Percentiles rank a stretch among this genome's conserved stretches.
Evolutionary conservation across 2,888 invertebrate species (phyloP).

Genomic region (Troides aeacus): DNA sequence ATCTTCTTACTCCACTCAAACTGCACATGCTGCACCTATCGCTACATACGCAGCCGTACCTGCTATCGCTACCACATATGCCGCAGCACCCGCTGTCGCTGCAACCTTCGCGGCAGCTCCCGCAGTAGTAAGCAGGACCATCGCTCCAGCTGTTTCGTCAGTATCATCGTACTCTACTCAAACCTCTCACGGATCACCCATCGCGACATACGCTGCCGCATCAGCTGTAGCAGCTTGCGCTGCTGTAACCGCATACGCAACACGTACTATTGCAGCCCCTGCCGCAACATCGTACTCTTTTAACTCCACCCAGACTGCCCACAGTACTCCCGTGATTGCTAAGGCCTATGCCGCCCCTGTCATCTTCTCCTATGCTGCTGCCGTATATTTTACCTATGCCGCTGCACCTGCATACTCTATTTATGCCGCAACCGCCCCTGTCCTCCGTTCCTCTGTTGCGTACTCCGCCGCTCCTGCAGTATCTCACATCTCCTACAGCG

Average conservation of each 20-base stretch:
- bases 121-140: constrained; percentile 43
- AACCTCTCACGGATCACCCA: constrained; percentile 36
- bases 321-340: constrained; percentile 36
- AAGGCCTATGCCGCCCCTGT: constrained; percentile 44
- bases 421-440: constrained; percentile 59
- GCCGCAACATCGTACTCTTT: constrained; percentile 16
- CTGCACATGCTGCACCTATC: constrained; percentile 37
- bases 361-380: constrained; percentile 35
- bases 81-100: constrained; percentile 40
- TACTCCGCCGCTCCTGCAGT: constrained; percentile 82
- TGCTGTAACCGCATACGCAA: constrained; percentile 45
- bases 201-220: constrained; percentile 35
- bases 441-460: constrained; percentile 65
- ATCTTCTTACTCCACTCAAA: constrained; percentile 38
- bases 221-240: constrained; percentile 46
- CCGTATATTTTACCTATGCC: constrained; percentile 38
- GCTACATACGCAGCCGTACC: constrained; percentile 59
- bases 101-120: constrained; percentile 46
- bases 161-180: constrained; percentile 40
- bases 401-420: constrained; percentile 46
- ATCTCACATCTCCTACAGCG: constrained; percentile 82
- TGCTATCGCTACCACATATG: constrained; percentile 43
- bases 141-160: constrained; percentile 39
- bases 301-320: constrained; percentile 26
- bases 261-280: constrained; percentile 38